A percentile compares a stretch with the other conserved stretches of the same genome.
phyloP scores from a whole-genome alignment of 1,140 invertebrate species.

The Brachionus angularis region DNA sequence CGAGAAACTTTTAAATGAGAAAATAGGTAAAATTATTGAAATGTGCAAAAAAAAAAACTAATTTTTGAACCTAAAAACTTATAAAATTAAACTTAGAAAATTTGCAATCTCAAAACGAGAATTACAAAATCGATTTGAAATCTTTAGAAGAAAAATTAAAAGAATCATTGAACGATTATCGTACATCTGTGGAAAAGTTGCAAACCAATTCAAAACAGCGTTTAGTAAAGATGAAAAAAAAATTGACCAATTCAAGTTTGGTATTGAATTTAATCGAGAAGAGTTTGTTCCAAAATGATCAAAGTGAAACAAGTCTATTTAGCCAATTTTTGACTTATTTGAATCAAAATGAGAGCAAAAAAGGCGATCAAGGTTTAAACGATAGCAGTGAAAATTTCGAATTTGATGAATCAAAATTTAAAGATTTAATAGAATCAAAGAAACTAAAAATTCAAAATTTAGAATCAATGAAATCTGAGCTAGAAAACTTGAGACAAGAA shows the following conservation, averaged over 20 bases:
- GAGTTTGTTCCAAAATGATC: neutral
- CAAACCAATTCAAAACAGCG: neutral
- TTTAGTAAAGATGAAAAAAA: slow-evolving; percentile 21
- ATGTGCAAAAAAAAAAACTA: too few relatives aligned
- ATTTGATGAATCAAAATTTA: slow-evolving; percentile 26
- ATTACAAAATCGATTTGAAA: neutral
- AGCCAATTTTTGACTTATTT: neutral
- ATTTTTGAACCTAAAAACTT: too few relatives aligned
- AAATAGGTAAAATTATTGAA: too few relatives aligned
- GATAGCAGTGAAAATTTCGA: neutral
- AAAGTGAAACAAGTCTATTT: neutral
- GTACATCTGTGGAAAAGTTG: neutral
- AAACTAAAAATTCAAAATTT: neutral
- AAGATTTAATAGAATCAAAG: neutral
- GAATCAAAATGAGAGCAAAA: neutral
- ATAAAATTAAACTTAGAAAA: too few relatives aligned
- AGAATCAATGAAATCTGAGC: neutral
- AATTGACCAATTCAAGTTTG: neutral
- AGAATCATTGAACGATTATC: neutral
- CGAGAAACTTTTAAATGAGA: too few relatives aligned
- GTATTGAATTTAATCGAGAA: slow-evolving; percentile 8
- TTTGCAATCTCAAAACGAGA: neutral
- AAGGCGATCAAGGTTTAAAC: slow-evolving; percentile 1
- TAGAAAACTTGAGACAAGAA: neutral
- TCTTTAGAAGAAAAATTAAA: slow-evolving; percentile 8